Evolutionary conservation across 2,888 invertebrate genomes (phyloP), one percentile per base, ranked within the genome.

Genomic region (Eumerus sabulonum): DNA sequence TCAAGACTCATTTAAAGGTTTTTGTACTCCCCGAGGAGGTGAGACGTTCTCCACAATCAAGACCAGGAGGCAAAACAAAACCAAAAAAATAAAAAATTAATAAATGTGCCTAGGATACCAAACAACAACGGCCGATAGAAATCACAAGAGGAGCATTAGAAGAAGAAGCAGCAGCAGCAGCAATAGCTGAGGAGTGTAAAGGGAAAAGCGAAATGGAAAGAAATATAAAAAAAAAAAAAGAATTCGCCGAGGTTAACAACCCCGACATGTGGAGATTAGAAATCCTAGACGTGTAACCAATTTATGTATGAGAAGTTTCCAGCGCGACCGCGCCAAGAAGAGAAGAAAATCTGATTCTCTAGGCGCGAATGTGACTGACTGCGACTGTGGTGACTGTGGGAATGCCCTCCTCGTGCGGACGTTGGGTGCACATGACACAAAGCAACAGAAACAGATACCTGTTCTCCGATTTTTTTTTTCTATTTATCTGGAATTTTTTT

Each of bases 251-350:
- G 76, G 77, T 77, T 62, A 77, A 77, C 57, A 73, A 77, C 67
- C 77, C 36, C 51, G 11, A 62, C 16, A 51, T 67, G 47, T 73
- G 56, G 63, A 67, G 77, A 73, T 77, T 77, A 73, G 67, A 77
- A 77, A 77, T 77, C 77, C 77, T 77, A 77, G 77, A 73, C 77
- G 53, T 73, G 77, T 73, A 73, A 50, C 73, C 63, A 73, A 73
- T 67, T 73, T 73, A 73, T 27, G 27, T 27, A 27, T 73, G 77
- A 62, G 73, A 77, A 62, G 66, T 59, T 66, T 27, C 27, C 27
- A 27, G 27, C 27, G 27, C n/a, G n/a, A n/a, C n/a, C n/a, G n/a
- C n/a, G 59, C 56, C 50, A 64, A 36, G 50, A 72, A 36, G 50
- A 47, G 64, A 56, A 72, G 51, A 53, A 51, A 72, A 63, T 71